Evolutionary conservation across 2,797 vertebrate genomes (phyloP).

Genomic region (Sebastes aleutianus): DNA sequence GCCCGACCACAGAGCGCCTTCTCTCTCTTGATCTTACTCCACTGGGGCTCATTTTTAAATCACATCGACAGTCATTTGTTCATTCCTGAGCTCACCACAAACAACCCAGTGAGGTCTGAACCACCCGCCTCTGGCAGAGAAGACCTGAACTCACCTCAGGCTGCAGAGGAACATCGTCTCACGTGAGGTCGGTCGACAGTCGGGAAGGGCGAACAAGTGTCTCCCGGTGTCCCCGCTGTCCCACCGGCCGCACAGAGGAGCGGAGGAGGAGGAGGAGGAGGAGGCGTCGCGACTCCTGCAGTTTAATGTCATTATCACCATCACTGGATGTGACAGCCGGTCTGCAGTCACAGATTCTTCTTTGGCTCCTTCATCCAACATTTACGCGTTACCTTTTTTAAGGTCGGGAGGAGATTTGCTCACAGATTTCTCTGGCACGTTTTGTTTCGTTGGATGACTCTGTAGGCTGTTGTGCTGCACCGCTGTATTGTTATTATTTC

Average conservation of each 20-base stretch:
- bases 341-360: not conserved
- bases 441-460: not conserved
- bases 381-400: not conserved
- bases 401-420: not conserved
- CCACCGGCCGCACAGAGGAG: not conserved
- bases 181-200: not conserved
- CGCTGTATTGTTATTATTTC: not conserved
- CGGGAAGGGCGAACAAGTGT: not conserved
- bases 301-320: not conserved
- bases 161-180: not conserved
- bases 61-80: not conserved
- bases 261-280: not conserved
- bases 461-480: not conserved
- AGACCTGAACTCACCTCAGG: slow-evolving; percentile 32
- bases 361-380: not conserved
- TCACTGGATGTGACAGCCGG: not conserved
- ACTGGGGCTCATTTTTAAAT: not conserved
- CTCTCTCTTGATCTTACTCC: not conserved
- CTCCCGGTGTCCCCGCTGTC: not conserved
- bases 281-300: not conserved
- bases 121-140: not conserved
- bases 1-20: not conserved
- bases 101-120: not conserved
- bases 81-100: not conserved
- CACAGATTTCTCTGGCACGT: not conserved